Evolutionary conservation across 1,140 invertebrate genomes (phyloP), one percentile per base, ranked within the genome.

Genomic region (Helicoverpa zea): DNA sequence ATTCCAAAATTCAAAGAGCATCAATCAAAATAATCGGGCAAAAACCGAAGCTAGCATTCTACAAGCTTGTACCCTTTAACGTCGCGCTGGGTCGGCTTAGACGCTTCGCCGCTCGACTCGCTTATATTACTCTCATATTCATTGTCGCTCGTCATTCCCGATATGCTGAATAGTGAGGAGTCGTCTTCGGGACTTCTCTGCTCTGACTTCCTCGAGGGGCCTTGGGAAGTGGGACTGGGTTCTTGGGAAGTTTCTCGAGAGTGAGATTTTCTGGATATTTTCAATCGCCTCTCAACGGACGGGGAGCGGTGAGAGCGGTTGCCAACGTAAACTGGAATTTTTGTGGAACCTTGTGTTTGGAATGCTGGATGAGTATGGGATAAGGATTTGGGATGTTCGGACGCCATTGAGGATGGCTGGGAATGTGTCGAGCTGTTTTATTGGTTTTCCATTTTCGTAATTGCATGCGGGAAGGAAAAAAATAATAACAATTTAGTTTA

Each of bases 141-240:
- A 94, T 94, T 94, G 91, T 95, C 94, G 85, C 92, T 95, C 79
- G 94, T 95, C 90, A 95, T 95, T 90, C 94, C 94, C 72, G 95
- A 95, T 89, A 95, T 95, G 89, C 94, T 95, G 92, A 95, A 94
- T 66, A 95, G 88, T 74, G 95, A 95, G 84, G 95, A 95, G 87
- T 95, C 95, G 47, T 95, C 95, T 92, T 95, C 95, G 58, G 95
- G 95, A 90, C 93, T 95, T 84, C 95, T 91, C 87, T 95, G 95
- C 80, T 95, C 95, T 72, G 92, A 93, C 86, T 94, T 94, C 59
- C 89, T 88, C 64, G 88, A 89, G 30, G 92, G 93, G 81, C 92
- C 91, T 82, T 90, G 88, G 92, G 91, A 93, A 54, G 90, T 92
- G 61, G 92, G 92, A 89, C 94, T 94, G 11, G 93, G 93, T 83